phyloP scores from a whole-genome alignment of 2,797 vertebrate species.

The Taeniopygia guttata region DNA sequence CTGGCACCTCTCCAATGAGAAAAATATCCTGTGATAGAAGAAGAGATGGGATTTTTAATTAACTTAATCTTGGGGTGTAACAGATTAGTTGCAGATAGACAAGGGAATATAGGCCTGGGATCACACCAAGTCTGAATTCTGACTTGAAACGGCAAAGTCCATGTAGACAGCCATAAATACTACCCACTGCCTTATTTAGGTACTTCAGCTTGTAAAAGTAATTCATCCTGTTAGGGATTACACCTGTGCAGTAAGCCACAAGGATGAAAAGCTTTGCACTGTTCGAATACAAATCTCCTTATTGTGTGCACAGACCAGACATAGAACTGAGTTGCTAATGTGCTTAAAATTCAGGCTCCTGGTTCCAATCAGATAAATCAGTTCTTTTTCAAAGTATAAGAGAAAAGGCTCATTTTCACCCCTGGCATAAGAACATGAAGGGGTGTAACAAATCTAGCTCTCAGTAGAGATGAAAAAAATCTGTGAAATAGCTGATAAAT shows the following conservation, averaged over 20 bases:
- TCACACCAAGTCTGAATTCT: neutral
- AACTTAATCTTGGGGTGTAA: neutral
- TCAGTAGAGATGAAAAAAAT: slow-evolving; percentile 12
- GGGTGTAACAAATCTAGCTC: neutral
- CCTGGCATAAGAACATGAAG: neutral
- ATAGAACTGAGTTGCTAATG: slow-evolving; percentile 11
- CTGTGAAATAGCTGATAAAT: slow-evolving; percentile 47
- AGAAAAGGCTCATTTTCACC: slow-evolving; percentile 40
- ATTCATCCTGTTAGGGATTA: slow-evolving; percentile 1
- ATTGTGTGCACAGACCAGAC: slow-evolving; percentile 15
- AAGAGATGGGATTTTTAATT: neutral
- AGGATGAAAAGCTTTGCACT: slow-evolving; percentile 32
- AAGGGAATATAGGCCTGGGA: neutral
- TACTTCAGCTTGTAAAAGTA: neutral
- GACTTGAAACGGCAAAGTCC: neutral
- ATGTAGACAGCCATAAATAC: neutral
- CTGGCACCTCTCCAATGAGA: neutral
- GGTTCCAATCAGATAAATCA: slow-evolving; percentile 43
- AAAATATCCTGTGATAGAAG: neutral
- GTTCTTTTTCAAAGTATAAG: slow-evolving; percentile 1
- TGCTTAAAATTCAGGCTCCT: slow-evolving; percentile 40
- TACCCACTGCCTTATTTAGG: neutral
- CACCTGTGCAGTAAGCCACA: neutral
- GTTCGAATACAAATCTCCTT: slow-evolving; percentile 17
- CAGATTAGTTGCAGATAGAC: neutral